A percentile compares a stretch with the other conserved stretches of the same genome.
Evolutionary conservation across 2,888 invertebrate genomes (phyloP).

Genomic region (Strigamia transsilvanica): DNA sequence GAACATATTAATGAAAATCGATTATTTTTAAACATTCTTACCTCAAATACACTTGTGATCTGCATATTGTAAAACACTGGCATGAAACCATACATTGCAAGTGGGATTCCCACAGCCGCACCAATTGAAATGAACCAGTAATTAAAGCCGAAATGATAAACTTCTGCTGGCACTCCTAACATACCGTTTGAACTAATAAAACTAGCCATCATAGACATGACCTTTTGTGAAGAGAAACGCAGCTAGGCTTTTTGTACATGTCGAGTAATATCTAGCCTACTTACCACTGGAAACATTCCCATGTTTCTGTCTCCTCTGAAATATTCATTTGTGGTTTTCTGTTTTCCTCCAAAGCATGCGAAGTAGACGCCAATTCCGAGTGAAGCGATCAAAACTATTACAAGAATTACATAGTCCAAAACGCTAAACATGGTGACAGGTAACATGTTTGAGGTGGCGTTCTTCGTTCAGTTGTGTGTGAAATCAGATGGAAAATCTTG

Average conservation of each 20-base stretch:
- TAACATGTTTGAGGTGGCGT: not conserved
- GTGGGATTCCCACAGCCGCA: slow-evolving; percentile 18
- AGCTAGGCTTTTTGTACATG: too few relatives aligned
- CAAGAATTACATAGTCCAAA: slow-evolving; percentile 50
- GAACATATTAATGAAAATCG: not conserved
- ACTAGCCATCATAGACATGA: slow-evolving; percentile 50
- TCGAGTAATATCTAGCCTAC: not conserved
- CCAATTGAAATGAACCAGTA: slow-evolving; percentile 7
- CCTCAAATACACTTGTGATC: slow-evolving; percentile 52
- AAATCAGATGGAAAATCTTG: not conserved
- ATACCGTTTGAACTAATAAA: slow-evolving; percentile 52
- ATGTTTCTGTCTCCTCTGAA: slow-evolving; percentile 50
- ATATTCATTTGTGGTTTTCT: slow-evolving; percentile 52
- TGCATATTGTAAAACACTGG: slow-evolving; percentile 53
- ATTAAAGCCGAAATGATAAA: slow-evolving; percentile 50
- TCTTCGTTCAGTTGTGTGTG: not conserved
- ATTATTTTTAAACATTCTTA: not conserved
- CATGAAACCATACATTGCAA: slow-evolving; percentile 21
- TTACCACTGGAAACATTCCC: slow-evolving; percentile 44
- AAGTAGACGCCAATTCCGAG: slow-evolving; percentile 51
- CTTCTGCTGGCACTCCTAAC: slow-evolving; percentile 52
- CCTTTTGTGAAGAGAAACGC: not conserved
- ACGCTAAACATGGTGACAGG: not conserved
- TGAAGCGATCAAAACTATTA: slow-evolving; percentile 28
- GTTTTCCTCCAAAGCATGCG: slow-evolving; percentile 52